A percentile compares a stretch with the other conserved stretches of the same genome.
Evolutionary conservation across 2,113 vertebrate species (phyloP).

Genomic region (Eleginops maclovinus): DNA sequence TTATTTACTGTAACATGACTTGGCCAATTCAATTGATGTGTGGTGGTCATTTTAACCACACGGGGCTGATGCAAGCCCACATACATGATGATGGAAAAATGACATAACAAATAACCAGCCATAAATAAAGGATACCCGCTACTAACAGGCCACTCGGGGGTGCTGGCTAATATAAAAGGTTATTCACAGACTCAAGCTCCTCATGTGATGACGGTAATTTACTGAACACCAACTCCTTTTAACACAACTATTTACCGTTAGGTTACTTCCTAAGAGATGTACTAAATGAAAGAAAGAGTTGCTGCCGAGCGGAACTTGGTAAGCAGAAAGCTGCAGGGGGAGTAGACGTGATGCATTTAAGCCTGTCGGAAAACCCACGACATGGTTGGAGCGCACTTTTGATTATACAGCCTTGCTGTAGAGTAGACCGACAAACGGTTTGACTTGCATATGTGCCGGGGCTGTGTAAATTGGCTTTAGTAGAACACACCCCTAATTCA

Average conservation of each 20-base stretch:
- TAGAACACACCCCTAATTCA: too few species aligned
- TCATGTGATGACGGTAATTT: conserved; percentile 1
- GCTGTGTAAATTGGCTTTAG: too few species aligned
- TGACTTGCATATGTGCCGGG: too few species aligned
- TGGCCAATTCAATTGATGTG: not conserved
- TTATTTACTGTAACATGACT: not conserved
- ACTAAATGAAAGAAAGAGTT: not conserved
- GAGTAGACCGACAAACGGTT: too few species aligned
- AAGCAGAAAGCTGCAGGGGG: conserved; percentile 42
- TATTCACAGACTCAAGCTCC: not conserved
- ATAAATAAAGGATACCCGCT: conserved; percentile 5
- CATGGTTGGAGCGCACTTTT: too few species aligned
- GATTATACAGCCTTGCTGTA: too few species aligned
- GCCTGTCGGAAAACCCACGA: conserved; percentile 26
- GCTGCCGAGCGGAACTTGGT: conserved; percentile 58
- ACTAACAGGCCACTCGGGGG: not conserved
- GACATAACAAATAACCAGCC: too few species aligned
- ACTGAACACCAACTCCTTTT: not conserved
- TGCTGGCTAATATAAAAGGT: not conserved
- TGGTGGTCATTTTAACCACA: not conserved
- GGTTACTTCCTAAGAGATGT: not conserved
- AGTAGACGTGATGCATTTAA: conserved; percentile 40
- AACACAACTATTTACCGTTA: not conserved
- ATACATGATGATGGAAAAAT: not conserved
- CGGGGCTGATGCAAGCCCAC: not conserved